Percentiles rank a stretch among this genome's conserved stretches.
Evolutionary conservation across 2,888 invertebrate species (phyloP).

Genomic region (Spicauda simplicius): DNA sequence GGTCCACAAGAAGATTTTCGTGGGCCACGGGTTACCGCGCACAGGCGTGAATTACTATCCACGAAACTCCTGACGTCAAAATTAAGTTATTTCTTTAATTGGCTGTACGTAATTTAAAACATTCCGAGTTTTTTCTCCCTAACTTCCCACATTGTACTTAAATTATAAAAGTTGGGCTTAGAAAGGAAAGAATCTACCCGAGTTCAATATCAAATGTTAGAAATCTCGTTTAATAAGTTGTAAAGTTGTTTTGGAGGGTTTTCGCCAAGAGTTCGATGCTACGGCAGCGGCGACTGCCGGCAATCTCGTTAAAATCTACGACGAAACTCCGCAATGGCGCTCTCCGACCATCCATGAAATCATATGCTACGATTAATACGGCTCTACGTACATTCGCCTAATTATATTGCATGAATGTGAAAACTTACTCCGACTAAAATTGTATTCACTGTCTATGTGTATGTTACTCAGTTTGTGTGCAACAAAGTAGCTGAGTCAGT

Average conservation of each 20-base stretch:
- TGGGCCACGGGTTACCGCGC: too few relatives aligned
- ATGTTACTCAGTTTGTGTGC: conserved; percentile 9
- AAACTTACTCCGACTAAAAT: conserved; percentile 30
- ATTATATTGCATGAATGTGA: conserved; percentile 41
- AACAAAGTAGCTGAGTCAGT: not conserved
- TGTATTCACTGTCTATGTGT: conserved; percentile 15
- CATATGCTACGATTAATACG: conserved; percentile 63
- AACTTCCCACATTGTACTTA: not conserved
- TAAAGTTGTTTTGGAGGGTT: conserved; percentile 75
- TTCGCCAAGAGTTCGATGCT: conserved; percentile 66
- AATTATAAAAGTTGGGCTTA: conserved; percentile 16
- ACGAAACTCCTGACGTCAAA: conserved; percentile 7
- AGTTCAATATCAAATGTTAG: conserved; percentile 64
- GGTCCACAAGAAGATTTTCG: too few relatives aligned
- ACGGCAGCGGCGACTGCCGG: conserved; percentile 65
- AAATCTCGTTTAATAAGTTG: conserved; percentile 76
- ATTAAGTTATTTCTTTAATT: conserved; percentile 16
- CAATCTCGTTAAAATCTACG: conserved; percentile 82
- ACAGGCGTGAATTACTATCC: conserved; percentile 12
- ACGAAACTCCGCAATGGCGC: conserved; percentile 65
- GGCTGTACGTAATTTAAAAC: conserved; percentile 10
- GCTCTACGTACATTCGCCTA: conserved; percentile 49
- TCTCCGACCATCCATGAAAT: conserved; percentile 68
- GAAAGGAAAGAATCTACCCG: conserved; percentile 15
- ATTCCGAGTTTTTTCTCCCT: not conserved